These are phyloP conservation scores for Tinea semifulvella DNA, from an alignment of 2,888 invertebrate species.

Conservation along the genomic window DNA sequence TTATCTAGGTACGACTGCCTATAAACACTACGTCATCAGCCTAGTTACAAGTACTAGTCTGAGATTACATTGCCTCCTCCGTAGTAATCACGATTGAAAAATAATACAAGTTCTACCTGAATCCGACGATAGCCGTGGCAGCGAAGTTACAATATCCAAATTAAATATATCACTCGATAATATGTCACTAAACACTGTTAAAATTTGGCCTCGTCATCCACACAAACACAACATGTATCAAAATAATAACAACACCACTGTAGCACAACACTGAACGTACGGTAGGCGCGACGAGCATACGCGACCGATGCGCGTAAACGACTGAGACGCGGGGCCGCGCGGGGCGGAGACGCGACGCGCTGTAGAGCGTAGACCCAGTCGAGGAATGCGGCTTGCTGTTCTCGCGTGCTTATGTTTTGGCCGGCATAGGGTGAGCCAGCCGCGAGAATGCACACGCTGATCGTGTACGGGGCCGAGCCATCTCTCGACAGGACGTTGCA, in stretches of 20 bases:
- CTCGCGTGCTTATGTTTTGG: conserved; percentile 34
- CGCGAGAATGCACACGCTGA: background rate
- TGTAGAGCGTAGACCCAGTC: conserved; percentile 36
- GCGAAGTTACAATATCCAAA: conserved; percentile 16
- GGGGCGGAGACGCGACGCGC: conserved; percentile 34
- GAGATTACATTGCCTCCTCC: background rate
- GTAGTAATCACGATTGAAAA: conserved; percentile 9
- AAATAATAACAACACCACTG: conserved; percentile 34
- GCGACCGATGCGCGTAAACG: conserved; percentile 52
- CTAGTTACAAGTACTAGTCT: conserved; percentile 17
- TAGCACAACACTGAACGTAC: conserved; percentile 50
- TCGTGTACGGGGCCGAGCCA: background rate
- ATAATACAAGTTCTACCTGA: conserved; percentile 37
- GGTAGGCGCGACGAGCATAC: conserved; percentile 35
- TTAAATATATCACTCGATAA: background rate
- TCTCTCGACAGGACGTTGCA: background rate
- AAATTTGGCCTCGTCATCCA: background rate
- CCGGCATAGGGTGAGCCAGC: conserved; percentile 36
- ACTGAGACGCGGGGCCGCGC: conserved; percentile 31
- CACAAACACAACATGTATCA: conserved; percentile 16
- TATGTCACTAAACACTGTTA: conserved; percentile 6
- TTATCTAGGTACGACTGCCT: background rate
- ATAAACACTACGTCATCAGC: background rate
- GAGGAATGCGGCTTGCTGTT: conserved; percentile 57
- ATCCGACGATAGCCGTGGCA: conserved; percentile 57